A percentile compares a stretch with the other conserved stretches of the same genome.
Evolutionary conservation across 2,113 vertebrate species (phyloP).

Genomic region (Ammodytes dubius): DNA sequence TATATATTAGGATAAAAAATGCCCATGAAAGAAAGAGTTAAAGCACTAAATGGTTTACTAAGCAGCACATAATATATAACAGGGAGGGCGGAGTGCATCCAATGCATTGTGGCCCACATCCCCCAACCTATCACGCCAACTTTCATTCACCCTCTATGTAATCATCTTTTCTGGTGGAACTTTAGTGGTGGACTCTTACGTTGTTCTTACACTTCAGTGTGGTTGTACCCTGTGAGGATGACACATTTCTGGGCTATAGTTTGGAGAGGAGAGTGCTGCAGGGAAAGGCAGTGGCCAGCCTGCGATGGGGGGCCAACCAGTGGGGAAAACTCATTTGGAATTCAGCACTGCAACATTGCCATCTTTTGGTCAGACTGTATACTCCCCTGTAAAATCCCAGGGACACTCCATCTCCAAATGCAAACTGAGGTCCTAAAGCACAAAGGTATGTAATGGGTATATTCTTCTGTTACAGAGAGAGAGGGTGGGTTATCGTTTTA

Average conservation of each 20-base stretch:
- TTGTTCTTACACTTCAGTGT: constrained; percentile 61
- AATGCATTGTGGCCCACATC: constrained; percentile 40
- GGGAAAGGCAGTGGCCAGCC: constrained; percentile 63
- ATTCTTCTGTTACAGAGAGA: constrained; percentile 38
- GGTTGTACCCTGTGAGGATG: constrained; percentile 63
- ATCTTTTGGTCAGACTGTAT: constrained; percentile 90
- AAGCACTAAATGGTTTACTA: constrained; percentile 22
- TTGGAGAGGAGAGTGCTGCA: constrained; percentile 65
- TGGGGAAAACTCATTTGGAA: constrained; percentile 71
- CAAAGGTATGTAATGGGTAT: constrained; percentile 53
- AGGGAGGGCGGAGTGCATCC: constrained; percentile 16
- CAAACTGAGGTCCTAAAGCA: constrained; percentile 37
- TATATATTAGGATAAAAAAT: constrained; percentile 6
- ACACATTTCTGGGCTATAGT: constrained; percentile 63
- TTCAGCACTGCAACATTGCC: constrained; percentile 96
- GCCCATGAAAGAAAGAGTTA: background rate
- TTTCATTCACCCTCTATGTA: constrained; percentile 43
- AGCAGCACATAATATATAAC: constrained; percentile 28
- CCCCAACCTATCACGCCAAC: constrained; percentile 50
- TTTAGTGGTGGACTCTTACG: constrained; percentile 52
- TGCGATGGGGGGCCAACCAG: constrained; percentile 57
- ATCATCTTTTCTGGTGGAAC: constrained; percentile 71
- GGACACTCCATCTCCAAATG: constrained; percentile 46
- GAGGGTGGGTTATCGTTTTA: constrained; percentile 26
- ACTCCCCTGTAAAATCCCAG: constrained; percentile 62